Conservation (phyloP, 1,140 invertebrate genomes). For the Brachystomella parvula region DNA sequence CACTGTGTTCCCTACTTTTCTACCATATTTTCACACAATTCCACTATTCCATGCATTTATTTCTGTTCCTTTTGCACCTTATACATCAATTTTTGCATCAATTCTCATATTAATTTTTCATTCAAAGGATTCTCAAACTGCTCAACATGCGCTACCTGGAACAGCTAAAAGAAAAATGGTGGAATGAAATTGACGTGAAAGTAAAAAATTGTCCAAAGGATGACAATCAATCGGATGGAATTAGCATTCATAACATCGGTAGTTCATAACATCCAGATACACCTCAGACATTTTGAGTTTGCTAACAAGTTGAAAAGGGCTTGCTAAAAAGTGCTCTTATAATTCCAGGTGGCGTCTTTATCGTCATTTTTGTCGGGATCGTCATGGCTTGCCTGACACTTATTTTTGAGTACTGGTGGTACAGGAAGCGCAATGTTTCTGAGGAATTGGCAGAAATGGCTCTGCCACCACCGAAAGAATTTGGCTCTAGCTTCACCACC, state of each 20-base stretch:
- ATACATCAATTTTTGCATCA: too few species aligned
- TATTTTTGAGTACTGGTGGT: slow-evolving; percentile 93
- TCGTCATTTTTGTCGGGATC: slow-evolving; percentile 90
- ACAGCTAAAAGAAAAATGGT: slow-evolving; percentile 90
- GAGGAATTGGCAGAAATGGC: slow-evolving; percentile 39
- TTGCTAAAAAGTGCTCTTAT: too few species aligned
- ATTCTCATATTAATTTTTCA: too few species aligned
- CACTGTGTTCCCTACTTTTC: too few species aligned
- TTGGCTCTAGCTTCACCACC: slow-evolving; percentile 17
- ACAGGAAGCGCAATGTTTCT: slow-evolving; percentile 44
- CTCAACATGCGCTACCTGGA: slow-evolving; percentile 86
- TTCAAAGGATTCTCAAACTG: slow-evolving; percentile 80
- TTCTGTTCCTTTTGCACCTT: too few species aligned
- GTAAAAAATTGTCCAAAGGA: slow-evolving; percentile 69
- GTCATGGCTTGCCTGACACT: slow-evolving; percentile 81
- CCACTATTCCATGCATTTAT: too few species aligned
- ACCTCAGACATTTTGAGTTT: not conserved
- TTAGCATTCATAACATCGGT: slow-evolving; percentile 92
- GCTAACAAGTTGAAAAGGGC: too few species aligned
- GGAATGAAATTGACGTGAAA: slow-evolving; percentile 76
- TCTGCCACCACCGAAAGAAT: slow-evolving; percentile 34
- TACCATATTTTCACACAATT: too few species aligned
- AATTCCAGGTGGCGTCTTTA: slow-evolving; percentile 78
- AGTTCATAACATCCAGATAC: slow-evolving; percentile 43
- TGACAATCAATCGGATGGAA: slow-evolving; percentile 88